These are phyloP conservation scores for Anticlea derivata DNA, from an alignment of 2,888 invertebrate genomes.

Conservation along the genomic window DNA sequence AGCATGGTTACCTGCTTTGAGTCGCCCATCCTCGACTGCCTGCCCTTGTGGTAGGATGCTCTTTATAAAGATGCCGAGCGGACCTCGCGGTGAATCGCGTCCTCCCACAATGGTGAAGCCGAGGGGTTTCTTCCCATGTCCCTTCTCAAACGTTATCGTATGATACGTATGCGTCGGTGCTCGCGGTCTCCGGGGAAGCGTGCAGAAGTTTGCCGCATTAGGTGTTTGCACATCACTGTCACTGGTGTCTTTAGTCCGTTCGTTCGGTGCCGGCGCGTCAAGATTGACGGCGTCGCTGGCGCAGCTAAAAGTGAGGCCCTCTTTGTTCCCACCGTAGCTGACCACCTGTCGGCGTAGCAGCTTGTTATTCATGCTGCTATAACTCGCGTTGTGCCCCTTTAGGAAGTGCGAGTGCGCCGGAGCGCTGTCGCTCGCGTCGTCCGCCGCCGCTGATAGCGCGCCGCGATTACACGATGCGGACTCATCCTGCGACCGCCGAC, in stretches of 20 bases:
- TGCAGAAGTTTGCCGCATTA: constrained; percentile 87
- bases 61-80: constrained; percentile 93
- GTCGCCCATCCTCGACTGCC: constrained; percentile 91
- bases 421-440: constrained; percentile 67
- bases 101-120: constrained; percentile 97
- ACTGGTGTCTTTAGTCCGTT: constrained; percentile 62
- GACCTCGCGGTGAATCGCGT: constrained; percentile 92
- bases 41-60: constrained; percentile 92
- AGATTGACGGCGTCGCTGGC: constrained; percentile 65
- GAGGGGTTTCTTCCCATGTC: constrained; percentile 91
- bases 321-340: constrained; percentile 81
- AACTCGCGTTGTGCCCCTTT: constrained; percentile 84
- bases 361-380: constrained; percentile 85
- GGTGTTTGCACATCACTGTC: constrained; percentile 69
- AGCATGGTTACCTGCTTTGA: constrained; percentile 90
- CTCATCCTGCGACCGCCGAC: constrained; percentile 84
- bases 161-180: constrained; percentile 88
- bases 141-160: constrained; percentile 91
- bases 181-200: constrained; percentile 87
- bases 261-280: constrained; percentile 65
- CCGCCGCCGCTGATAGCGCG: constrained; percentile 73
- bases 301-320: constrained; percentile 71
- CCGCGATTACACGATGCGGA: constrained; percentile 73
- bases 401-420: constrained; percentile 83
- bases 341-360: constrained; percentile 82